phyloP scores from a whole-genome alignment of 2,113 vertebrate species.

The Chaetops frenatus region DNA sequence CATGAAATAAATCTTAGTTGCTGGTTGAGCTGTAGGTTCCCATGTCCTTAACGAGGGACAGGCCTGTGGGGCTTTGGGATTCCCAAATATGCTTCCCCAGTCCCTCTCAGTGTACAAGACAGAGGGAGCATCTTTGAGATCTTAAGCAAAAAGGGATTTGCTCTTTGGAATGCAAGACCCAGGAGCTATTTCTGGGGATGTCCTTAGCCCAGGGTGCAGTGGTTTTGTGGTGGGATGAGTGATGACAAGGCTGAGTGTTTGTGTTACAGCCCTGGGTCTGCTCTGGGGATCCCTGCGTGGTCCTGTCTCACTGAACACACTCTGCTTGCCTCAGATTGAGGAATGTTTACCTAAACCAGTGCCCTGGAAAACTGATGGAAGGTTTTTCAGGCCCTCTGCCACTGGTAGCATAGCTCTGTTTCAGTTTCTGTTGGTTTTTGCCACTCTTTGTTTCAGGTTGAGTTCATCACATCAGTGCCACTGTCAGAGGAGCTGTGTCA shows the following conservation, averaged over 20 bases:
- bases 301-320: neutral
- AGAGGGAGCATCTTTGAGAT: neutral
- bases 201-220: neutral
- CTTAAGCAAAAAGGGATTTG: neutral
- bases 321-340: neutral
- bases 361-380: neutral
- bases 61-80: rapidly evolving
- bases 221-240: neutral
- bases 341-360: neutral
- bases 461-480: neutral
- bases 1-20: neutral
- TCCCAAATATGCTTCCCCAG: neutral
- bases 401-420: neutral
- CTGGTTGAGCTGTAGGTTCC: neutral
- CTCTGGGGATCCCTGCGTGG: neutral
- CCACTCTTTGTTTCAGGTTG: neutral
- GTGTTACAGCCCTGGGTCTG: neutral
- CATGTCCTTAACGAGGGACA: neutral
- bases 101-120: neutral
- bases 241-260: neutral
- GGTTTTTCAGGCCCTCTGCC: neutral
- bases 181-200: neutral
- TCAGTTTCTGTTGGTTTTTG: neutral
- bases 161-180: neutral
- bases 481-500: conserved; percentile 18